Evolutionary conservation across 2,888 invertebrate genomes (phyloP).

Genomic region (Xiphydria camelus): DNA sequence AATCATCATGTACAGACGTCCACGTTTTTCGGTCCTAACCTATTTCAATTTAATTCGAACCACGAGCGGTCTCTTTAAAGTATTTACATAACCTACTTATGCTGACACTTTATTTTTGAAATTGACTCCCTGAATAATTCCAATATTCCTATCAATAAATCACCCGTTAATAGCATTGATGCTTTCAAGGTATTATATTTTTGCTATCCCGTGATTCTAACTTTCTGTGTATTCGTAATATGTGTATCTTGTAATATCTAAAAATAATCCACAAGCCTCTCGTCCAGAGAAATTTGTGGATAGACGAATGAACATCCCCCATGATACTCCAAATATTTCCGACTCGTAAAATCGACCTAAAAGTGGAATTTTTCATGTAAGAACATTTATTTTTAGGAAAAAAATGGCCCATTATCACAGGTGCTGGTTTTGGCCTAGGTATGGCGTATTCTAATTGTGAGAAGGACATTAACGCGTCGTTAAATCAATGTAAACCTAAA

Average conservation of each 20-base stretch:
- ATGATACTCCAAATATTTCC: not conserved
- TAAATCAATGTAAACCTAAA: slow-evolving; percentile 31
- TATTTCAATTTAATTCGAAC: slow-evolving; percentile 1
- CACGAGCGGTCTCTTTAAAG: not conserved
- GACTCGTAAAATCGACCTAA: not conserved
- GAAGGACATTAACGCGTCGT: slow-evolving; percentile 62
- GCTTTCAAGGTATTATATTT: no score
- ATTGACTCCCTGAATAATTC: slow-evolving; percentile 4
- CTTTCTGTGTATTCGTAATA: no score
- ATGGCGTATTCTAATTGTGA: slow-evolving; percentile 89
- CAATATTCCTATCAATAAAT: not conserved
- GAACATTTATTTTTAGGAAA: slow-evolving; percentile 60
- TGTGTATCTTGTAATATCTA: no score
- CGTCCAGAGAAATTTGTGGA: no score
- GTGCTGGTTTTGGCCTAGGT: slow-evolving; percentile 88
- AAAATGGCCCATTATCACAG: slow-evolving; percentile 86
- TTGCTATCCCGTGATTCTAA: no score
- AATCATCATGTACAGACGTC: no score
- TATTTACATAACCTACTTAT: not conserved
- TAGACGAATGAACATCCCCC: slow-evolving; percentile 3
- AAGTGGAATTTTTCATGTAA: slow-evolving; percentile 2
- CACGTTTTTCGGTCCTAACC: no score
- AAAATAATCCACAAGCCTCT: no score
- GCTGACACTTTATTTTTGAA: no score
- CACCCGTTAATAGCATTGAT: no score